Percentiles rank a stretch among this genome's conserved stretches.
phyloP scores from a whole-genome alignment of 2,797 vertebrate genomes.

The Sebastes hubbsi region DNA sequence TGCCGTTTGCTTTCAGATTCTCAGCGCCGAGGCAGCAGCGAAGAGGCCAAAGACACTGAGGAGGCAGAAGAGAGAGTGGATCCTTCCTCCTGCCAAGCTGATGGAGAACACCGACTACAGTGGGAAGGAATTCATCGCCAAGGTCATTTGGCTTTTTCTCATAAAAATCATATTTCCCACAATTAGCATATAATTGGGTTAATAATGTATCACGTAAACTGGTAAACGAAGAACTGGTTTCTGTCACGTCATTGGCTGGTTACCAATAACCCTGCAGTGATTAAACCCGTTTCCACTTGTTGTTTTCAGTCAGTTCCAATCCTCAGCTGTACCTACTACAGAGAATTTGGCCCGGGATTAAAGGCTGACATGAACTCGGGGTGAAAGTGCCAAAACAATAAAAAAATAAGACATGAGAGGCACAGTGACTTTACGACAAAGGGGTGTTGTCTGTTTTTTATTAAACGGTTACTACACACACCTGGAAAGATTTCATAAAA shows the following conservation, averaged over 20 bases:
- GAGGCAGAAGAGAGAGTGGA: conserved; percentile 92
- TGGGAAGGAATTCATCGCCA: conserved; percentile 84
- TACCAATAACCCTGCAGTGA: not conserved
- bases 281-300: not conserved
- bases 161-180: not conserved
- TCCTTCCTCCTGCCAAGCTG: conserved; percentile 87
- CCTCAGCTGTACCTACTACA: not conserved
- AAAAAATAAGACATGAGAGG: not conserved
- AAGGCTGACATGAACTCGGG: not conserved
- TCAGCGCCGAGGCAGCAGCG: conserved; percentile 25
- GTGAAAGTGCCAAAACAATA: not conserved
- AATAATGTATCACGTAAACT: not conserved
- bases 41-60: conserved; percentile 1
- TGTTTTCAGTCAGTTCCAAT: not conserved
- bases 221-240: not conserved
- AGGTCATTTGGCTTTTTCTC: conserved; percentile 73
- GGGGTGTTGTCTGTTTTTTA: not conserved
- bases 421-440: not conserved
- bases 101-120: conserved; percentile 88
- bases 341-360: not conserved
- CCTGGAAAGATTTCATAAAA: not conserved
- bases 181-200: not conserved
- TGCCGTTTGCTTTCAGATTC: conserved; percentile 46
- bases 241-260: not conserved
- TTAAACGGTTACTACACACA: not conserved